These are phyloP conservation scores for Pongo abelii DNA, from an alignment of 2,113 vertebrate genomes.

Conservation along the genomic window DNA sequence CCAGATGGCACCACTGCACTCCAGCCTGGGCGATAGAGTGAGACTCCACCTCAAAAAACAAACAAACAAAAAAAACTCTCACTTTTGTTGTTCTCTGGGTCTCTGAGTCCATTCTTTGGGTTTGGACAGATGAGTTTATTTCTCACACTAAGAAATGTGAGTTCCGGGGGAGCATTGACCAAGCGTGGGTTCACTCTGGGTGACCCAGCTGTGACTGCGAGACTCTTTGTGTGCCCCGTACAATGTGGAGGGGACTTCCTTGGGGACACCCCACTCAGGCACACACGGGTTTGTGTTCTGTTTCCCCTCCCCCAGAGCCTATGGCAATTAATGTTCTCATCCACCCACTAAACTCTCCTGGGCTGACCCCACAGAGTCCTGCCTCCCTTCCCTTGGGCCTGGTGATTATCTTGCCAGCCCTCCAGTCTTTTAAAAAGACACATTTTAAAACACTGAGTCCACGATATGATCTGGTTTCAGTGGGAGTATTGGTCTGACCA, in stretches of 20 bases:
- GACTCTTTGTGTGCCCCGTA: not conserved
- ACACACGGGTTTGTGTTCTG: not conserved
- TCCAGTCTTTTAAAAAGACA: not conserved
- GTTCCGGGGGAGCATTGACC: not conserved
- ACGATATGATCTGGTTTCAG: not conserved
- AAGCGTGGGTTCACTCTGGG: not conserved
- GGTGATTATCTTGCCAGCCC: not conserved
- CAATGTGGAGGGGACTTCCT: not conserved
- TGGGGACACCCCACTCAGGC: not conserved
- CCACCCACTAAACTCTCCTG: not conserved
- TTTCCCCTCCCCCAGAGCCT: not conserved
- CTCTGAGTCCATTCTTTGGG: too few species aligned
- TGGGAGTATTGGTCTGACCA: not conserved
- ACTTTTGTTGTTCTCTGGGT: too few species aligned
- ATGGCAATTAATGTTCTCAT: not conserved
- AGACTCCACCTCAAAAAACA: too few species aligned
- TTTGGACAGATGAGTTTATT: too few species aligned
- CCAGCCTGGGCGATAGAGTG: too few species aligned
- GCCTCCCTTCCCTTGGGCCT: not conserved
- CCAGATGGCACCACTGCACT: too few species aligned
- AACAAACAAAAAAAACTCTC: too few species aligned
- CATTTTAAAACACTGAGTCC: too few species aligned
- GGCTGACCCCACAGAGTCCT: not conserved
- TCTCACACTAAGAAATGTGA: not conserved
- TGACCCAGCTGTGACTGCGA: not conserved